A percentile compares a stretch with the other conserved stretches of the same genome.
phyloP scores from a whole-genome alignment of 2,113 vertebrate species.

The Pachyramphus minor region DNA sequence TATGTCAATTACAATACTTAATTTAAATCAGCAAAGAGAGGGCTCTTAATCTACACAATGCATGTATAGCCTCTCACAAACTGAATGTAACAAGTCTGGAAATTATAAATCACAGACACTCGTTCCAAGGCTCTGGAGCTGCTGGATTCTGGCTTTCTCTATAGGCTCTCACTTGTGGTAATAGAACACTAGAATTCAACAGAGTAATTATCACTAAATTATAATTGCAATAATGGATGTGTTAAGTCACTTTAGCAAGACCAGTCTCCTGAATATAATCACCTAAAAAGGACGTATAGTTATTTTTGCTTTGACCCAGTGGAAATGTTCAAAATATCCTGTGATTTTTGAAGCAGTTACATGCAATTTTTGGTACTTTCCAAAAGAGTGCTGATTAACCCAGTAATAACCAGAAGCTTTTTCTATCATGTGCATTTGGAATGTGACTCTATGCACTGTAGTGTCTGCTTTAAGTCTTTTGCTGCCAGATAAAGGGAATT shows the following conservation, averaged over 20 bases:
- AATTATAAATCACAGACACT: conserved; percentile 63
- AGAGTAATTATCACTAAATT: conserved; percentile 66
- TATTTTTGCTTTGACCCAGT: conserved; percentile 57
- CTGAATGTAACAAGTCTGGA: conserved; percentile 59
- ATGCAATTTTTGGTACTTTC: conserved; percentile 65
- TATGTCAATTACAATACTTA: conserved; percentile 48
- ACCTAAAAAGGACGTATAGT: conserved; percentile 63
- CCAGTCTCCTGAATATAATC: conserved; percentile 61
- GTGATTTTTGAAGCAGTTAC: conserved; percentile 47
- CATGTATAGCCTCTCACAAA: conserved; percentile 46
- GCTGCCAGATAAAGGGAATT: conserved; percentile 41
- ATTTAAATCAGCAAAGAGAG: conserved; percentile 58
- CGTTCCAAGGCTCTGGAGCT: conserved; percentile 39
- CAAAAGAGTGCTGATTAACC: conserved; percentile 67
- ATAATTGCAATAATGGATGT: conserved; percentile 65
- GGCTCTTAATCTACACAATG: conserved; percentile 28
- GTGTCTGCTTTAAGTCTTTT: conserved; percentile 6
- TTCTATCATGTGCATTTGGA: conserved; percentile 46
- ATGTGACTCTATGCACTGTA: not conserved
- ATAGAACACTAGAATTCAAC: conserved; percentile 52
- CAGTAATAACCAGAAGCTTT: conserved; percentile 53
- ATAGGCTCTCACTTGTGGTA: conserved; percentile 31
- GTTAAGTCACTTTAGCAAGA: conserved; percentile 56
- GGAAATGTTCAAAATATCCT: conserved; percentile 61
- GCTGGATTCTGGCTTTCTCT: conserved; percentile 3